Evolutionary conservation across 35 echinoderm and acorn worm species (phyloP).

Genomic region (Heliocidaris erythrogramma): DNA sequence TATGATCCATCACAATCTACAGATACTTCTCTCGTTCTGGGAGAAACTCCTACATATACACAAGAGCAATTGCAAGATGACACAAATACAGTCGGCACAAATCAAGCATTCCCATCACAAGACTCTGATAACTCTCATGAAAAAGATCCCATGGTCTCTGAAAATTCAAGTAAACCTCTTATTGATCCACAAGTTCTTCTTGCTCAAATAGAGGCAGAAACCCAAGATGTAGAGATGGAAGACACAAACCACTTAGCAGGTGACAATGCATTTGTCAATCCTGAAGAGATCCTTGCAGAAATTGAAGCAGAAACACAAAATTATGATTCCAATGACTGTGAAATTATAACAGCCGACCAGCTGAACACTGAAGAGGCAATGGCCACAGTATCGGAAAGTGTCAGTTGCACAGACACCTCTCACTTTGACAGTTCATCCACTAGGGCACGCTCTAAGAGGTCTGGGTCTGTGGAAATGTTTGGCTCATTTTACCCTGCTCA

Average conservation of each 20-base stretch:
- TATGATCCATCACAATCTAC: neutral
- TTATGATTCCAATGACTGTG: neutral
- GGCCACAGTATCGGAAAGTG: too few relatives aligned
- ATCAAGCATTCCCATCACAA: too few relatives aligned
- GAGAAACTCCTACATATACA: too few relatives aligned
- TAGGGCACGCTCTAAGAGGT: neutral
- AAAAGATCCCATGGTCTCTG: too few relatives aligned
- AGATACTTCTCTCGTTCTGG: neutral
- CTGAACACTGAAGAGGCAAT: neutral
- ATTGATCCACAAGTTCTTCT: neutral
- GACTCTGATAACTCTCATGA: too few relatives aligned
- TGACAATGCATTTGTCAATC: neutral
- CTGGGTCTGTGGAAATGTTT: neutral
- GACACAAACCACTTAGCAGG: neutral
- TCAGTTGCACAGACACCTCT: neutral
- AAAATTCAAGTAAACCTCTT: neutral
- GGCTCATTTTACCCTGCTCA: neutral
- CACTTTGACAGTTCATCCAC: neutral
- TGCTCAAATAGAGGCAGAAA: conserved; percentile 9
- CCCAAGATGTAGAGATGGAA: neutral
- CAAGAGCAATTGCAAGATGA: too few relatives aligned
- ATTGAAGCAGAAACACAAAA: conserved; percentile 18
- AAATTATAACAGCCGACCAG: neutral
- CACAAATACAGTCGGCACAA: too few relatives aligned
- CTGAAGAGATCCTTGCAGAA: conserved; percentile 4